phyloP scores from a whole-genome alignment of 2,797 vertebrate species.

The Octomys mimax region DNA sequence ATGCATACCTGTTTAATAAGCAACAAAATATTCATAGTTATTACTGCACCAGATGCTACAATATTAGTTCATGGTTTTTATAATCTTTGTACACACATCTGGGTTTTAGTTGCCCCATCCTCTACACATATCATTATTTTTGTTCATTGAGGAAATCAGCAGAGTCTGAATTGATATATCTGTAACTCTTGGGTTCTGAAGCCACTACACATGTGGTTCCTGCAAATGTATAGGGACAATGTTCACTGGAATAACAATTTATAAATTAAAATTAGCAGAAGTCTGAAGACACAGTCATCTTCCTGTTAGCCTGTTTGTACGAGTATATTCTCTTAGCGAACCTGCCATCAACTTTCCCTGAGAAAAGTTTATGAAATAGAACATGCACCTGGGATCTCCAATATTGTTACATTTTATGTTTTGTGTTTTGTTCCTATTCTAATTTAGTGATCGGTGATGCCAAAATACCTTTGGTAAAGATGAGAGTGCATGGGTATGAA shows the following conservation, averaged over 20 bases:
- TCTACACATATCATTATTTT: not conserved
- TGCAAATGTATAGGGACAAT: not conserved
- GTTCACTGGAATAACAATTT: not conserved
- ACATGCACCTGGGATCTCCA: not conserved
- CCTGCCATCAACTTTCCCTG: not conserved
- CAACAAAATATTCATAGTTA: not conserved
- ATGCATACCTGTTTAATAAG: not conserved
- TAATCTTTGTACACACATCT: not conserved
- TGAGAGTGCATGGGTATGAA: not conserved
- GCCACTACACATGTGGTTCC: not conserved
- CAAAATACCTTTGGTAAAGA: not conserved
- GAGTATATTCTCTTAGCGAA: not conserved
- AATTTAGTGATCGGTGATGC: not conserved
- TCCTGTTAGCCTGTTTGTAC: not conserved
- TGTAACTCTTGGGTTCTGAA: not conserved
- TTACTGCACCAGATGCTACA: not conserved
- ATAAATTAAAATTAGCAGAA: conserved; percentile 32
- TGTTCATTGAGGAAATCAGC: not conserved
- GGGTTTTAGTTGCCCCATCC: not conserved
- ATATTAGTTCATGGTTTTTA: not conserved
- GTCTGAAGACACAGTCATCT: not conserved
- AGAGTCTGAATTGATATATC: not conserved
- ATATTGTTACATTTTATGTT: not conserved
- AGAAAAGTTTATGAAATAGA: not conserved
- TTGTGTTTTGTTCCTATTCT: not conserved